Conservation (phyloP, 2,888 invertebrate genomes). For the Scaptomyza tumidula region DNA sequence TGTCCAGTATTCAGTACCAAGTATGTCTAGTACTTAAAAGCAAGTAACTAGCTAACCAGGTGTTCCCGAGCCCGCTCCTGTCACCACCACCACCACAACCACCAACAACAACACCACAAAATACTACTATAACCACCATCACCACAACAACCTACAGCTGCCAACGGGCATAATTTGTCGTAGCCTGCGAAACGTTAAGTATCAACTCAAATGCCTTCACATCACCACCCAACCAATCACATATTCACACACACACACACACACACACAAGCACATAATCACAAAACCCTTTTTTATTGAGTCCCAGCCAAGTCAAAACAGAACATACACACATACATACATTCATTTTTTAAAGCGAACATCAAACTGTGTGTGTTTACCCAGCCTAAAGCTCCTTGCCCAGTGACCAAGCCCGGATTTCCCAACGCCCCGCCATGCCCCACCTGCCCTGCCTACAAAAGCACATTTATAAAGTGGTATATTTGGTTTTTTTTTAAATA, state of each 20-base stretch:
- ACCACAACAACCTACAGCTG: conserved; percentile 27
- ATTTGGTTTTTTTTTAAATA: conserved; percentile 48
- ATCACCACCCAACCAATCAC: neutral
- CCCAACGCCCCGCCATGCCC: conserved; percentile 9
- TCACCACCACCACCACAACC: conserved; percentile 10
- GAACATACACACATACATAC: conserved; percentile 16
- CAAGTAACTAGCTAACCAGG: conserved; percentile 19
- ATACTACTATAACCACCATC: too few relatives aligned
- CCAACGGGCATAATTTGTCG: conserved; percentile 23
- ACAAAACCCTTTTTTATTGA: conserved; percentile 15
- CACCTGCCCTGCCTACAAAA: conserved; percentile 21
- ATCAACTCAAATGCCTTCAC: conserved; percentile 32
- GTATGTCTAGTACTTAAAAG: conserved; percentile 4
- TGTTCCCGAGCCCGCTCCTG: conserved; percentile 43
- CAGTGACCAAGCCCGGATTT: conserved; percentile 12
- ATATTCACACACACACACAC: neutral
- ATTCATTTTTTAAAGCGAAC: conserved; percentile 18
- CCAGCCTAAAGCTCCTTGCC: conserved; percentile 6
- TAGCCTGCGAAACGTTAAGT: conserved; percentile 51
- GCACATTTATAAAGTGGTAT: conserved; percentile 44
- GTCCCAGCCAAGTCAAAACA: neutral
- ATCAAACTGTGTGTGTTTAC: conserved; percentile 27
- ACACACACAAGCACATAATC: too few relatives aligned
- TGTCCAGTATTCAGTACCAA: neutral
- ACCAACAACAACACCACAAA: neutral